Percentiles rank a stretch among this genome's conserved stretches.
phyloP scores from a whole-genome alignment of 2,113 vertebrate genomes.

The Nannobrachium achirus region DNA sequence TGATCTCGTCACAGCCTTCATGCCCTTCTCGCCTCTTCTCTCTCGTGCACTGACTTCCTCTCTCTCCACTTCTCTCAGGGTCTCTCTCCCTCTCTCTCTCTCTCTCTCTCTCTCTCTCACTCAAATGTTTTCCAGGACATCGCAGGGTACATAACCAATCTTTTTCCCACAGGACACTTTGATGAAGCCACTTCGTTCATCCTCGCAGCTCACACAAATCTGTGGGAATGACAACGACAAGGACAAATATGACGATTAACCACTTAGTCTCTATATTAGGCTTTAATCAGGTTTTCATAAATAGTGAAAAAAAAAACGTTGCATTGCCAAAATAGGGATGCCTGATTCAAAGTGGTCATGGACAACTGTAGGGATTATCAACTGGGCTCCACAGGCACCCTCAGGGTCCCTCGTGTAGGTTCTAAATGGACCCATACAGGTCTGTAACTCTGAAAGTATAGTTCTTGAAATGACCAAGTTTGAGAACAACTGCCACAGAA shows the following conservation, averaged over 20 bases:
- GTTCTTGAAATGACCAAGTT: too few species aligned
- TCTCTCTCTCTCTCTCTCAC: slow-evolving; percentile 10
- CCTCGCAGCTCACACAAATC: slow-evolving; percentile 92
- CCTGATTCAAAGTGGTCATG: too few species aligned
- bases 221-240: slow-evolving; percentile 57
- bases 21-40: background rate
- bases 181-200: slow-evolving; percentile 89
- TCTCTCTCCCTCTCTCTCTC: background rate
- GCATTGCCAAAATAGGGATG: too few species aligned
- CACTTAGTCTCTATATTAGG: too few species aligned
- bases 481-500: slow-evolving; percentile 9
- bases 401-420: too few species aligned
- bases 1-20: background rate
- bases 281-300: too few species aligned
- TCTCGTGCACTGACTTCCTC: background rate
- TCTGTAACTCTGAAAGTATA: too few species aligned
- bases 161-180: slow-evolving; percentile 93
- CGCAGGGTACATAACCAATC: slow-evolving; percentile 90
- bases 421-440: too few species aligned
- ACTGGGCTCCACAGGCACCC: too few species aligned
- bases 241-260: too few species aligned
- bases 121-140: slow-evolving; percentile 93
- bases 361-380: too few species aligned
- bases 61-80: slow-evolving; percentile 9
- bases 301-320: too few species aligned